These are phyloP conservation scores for Pseudachorutes palmiensis DNA, from an alignment of 1,140 invertebrate species.

Conservation along the genomic window DNA sequence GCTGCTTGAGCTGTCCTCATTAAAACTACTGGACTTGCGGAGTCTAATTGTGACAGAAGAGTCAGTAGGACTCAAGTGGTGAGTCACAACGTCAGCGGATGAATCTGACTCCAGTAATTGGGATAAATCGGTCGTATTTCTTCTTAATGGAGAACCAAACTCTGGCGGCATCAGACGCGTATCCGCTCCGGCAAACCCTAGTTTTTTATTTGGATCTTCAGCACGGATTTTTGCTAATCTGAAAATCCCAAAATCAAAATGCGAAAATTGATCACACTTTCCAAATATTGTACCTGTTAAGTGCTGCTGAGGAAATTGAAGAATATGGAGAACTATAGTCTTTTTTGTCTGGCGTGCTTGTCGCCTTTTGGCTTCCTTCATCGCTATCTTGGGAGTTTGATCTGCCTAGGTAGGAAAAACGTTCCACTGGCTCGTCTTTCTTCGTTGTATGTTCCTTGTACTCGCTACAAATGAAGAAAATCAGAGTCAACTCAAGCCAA, in stretches of 20 bases:
- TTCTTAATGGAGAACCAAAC: slow-evolving; percentile 9
- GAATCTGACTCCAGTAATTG: not conserved
- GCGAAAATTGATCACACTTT: too few relatives aligned
- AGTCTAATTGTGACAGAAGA: slow-evolving; percentile 28
- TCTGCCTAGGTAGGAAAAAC: slow-evolving; percentile 13
- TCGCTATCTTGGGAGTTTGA: not conserved
- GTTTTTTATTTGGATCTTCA: not conserved
- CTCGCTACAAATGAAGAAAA: slow-evolving; percentile 50
- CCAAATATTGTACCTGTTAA: slow-evolving; percentile 25
- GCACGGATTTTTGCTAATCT: not conserved
- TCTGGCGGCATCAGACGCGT: not conserved
- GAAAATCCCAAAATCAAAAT: not conserved
- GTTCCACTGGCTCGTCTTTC: slow-evolving; percentile 44
- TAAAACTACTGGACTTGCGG: slow-evolving; percentile 29
- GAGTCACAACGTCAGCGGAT: not conserved
- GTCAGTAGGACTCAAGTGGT: not conserved
- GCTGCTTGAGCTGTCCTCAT: not conserved
- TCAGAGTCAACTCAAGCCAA: too few relatives aligned
- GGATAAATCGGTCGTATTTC: slow-evolving; percentile 23
- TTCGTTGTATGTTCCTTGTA: slow-evolving; percentile 77
- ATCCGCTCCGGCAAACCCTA: not conserved
- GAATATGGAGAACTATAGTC: slow-evolving; percentile 38
- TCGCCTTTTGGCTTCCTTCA: slow-evolving; percentile 43
- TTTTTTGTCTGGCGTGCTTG: slow-evolving; percentile 43
- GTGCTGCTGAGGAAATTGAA: slow-evolving; percentile 37